Evolutionary conservation across 2,888 invertebrate genomes (phyloP).

Genomic region (Drosophila picticornis): DNA sequence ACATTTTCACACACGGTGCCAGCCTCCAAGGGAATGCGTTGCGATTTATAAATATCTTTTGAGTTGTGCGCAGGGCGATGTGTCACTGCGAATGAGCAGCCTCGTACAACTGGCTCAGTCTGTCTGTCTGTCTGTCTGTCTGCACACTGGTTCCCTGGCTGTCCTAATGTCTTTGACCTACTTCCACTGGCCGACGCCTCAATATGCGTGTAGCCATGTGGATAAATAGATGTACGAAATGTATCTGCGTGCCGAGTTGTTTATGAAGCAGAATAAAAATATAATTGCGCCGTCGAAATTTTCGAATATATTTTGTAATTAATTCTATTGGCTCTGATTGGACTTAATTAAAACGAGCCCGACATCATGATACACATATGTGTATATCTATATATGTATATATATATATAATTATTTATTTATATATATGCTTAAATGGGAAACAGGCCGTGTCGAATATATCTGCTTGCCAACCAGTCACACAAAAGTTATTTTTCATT

Average conservation of each 20-base stretch:
- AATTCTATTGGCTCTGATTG: slow-evolving; percentile 77
- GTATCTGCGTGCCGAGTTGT: slow-evolving; percentile 24
- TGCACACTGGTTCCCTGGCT: slow-evolving; percentile 32
- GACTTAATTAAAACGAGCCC: slow-evolving; percentile 63
- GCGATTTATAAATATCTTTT: slow-evolving; percentile 66
- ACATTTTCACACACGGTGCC: slow-evolving; percentile 1
- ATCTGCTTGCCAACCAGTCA: slow-evolving; percentile 15
- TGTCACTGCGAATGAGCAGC: slow-evolving; percentile 53
- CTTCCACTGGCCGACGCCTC: slow-evolving; percentile 37
- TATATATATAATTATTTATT: neutral
- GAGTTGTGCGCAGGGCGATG: slow-evolving; percentile 58
- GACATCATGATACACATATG: neutral
- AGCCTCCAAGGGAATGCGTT: slow-evolving; percentile 25
- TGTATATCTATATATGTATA: accelerated
- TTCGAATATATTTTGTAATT: slow-evolving; percentile 63
- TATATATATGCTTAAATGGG: slow-evolving; percentile 45
- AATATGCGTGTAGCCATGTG: slow-evolving; percentile 37
- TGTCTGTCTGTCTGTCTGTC: slow-evolving; percentile 18
- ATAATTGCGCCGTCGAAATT: slow-evolving; percentile 66
- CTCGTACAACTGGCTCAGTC: slow-evolving; percentile 9
- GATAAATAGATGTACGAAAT: slow-evolving; percentile 29
- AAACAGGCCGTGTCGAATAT: slow-evolving; percentile 4
- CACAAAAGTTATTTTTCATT: neutral
- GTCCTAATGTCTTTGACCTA: slow-evolving; percentile 62
- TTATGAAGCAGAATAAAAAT: slow-evolving; percentile 61